phyloP scores from a whole-genome alignment of 2,888 invertebrate genomes.

The Callosobruchus maculatus region DNA sequence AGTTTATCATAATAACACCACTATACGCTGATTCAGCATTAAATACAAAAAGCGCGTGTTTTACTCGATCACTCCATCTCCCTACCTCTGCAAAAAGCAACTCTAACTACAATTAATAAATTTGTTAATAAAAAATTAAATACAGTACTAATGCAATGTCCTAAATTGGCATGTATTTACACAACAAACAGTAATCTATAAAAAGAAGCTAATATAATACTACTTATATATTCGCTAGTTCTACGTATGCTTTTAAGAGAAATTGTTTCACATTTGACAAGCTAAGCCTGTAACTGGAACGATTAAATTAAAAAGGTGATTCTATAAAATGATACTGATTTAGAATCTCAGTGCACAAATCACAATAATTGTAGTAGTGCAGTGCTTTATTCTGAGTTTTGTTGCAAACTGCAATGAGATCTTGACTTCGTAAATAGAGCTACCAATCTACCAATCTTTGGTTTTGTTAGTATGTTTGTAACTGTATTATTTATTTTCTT shows the following conservation, averaged over 20 bases:
- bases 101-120: neutral
- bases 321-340: no score
- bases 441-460: no score
- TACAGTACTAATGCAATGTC: neutral
- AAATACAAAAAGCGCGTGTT: slow-evolving; percentile 29
- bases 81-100: slow-evolving; percentile 17
- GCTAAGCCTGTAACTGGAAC: no score
- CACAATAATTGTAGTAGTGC: no score
- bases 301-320: no score
- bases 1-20: no score
- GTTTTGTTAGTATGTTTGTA: no score
- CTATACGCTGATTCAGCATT: neutral
- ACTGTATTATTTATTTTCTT: no score
- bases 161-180: slow-evolving; percentile 13
- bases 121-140: neutral
- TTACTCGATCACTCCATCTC: slow-evolving; percentile 48
- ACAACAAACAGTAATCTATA: slow-evolving; percentile 14
- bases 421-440: no score
- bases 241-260: neutral
- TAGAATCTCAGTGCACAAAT: no score
- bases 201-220: neutral
- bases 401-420: no score
- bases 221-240: neutral
- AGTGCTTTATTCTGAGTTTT: no score
- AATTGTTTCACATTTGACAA: neutral